Conservation (phyloP, 1,140 invertebrate species). For the Helicoverpa zea region DNA sequence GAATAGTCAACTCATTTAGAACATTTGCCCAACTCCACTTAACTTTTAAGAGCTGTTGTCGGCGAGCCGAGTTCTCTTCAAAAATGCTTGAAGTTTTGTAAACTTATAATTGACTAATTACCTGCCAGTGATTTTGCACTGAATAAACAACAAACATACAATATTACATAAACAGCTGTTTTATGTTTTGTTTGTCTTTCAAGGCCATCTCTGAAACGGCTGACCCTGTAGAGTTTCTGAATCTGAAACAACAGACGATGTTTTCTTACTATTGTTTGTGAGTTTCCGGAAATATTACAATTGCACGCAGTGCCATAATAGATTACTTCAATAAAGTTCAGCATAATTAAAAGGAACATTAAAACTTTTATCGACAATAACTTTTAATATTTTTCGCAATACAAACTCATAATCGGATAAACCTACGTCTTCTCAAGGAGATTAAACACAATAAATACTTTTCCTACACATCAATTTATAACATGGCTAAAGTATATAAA, state of each 20-base stretch:
- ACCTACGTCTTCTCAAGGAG: no score
- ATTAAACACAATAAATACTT: no score
- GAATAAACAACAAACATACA: neutral
- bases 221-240: slow-evolving; percentile 20
- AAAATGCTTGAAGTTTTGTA: neutral
- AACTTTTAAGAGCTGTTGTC: no score
- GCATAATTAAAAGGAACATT: neutral
- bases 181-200: slow-evolving; percentile 27
- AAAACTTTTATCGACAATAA: no score
- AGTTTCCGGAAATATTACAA: neutral
- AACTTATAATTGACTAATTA: slow-evolving; percentile 8
- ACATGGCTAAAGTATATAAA: no score
- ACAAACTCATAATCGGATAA: no score
- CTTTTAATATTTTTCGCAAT: no score
- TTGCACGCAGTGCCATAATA: neutral
- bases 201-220: slow-evolving; percentile 25
- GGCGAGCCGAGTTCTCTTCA: no score
- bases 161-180: slow-evolving; percentile 29
- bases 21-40: no score
- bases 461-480: no score
- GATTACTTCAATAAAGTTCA: neutral
- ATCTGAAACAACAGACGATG: neutral
- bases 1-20: no score
- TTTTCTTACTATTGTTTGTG: slow-evolving; percentile 7
- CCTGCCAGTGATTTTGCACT: slow-evolving; percentile 7